Conservation (phyloP, 2,888 invertebrate species). For the Ectemnius lituratus region DNA sequence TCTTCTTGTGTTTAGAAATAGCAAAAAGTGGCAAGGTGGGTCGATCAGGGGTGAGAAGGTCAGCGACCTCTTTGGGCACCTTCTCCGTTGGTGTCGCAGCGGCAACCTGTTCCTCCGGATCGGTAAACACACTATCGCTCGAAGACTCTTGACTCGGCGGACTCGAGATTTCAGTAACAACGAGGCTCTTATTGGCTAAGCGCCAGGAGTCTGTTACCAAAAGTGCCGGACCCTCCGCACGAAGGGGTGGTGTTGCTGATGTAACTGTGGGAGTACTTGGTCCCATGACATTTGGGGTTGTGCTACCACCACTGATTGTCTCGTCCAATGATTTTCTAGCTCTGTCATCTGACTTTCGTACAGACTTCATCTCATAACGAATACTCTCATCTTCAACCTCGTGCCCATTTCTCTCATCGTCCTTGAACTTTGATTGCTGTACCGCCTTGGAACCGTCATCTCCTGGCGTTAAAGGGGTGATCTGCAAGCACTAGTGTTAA, state of each 20-base stretch:
- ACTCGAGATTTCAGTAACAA: constrained; percentile 69
- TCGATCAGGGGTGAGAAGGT: not conserved
- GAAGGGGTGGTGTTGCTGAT: not conserved
- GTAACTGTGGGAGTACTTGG: not conserved
- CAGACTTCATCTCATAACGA: not conserved
- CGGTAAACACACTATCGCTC: constrained; percentile 87
- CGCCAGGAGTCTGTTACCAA: constrained; percentile 77
- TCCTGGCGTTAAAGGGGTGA: not conserved
- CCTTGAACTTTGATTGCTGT: not conserved
- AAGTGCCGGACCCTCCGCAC: constrained; percentile 47
- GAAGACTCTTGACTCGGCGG: constrained; percentile 82
- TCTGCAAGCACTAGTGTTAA: not conserved
- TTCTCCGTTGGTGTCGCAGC: not conserved
- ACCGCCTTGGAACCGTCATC: not conserved
- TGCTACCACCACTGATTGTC: constrained; percentile 11
- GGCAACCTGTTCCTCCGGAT: constrained; percentile 78
- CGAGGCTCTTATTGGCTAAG: constrained; percentile 70
- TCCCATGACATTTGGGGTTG: constrained; percentile 13
- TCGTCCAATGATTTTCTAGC: not conserved
- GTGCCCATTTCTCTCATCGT: not conserved
- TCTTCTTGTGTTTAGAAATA: constrained; percentile 14
- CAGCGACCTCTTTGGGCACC: not conserved
- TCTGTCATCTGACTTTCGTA: not conserved
- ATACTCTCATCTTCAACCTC: not conserved
- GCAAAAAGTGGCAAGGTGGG: not conserved